A percentile compares a stretch with the other conserved stretches of the same genome.
phyloP scores from a whole-genome alignment of 2,113 vertebrate genomes.

The Nycticorax nycticorax region DNA sequence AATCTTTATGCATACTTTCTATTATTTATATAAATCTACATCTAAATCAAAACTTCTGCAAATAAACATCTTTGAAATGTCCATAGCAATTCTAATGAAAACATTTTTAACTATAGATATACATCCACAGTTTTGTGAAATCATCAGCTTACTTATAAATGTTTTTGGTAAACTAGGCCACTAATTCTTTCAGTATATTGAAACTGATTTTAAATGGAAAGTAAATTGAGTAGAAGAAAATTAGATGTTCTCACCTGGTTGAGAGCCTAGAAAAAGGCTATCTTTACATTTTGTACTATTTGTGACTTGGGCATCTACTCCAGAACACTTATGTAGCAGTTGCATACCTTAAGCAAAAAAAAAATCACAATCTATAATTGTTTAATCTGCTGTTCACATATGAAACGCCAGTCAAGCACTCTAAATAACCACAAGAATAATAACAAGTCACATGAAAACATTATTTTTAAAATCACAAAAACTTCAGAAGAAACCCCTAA shows the following conservation, averaged over 20 bases:
- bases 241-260: neutral
- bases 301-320: neutral
- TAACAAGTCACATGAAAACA: neutral
- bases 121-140: neutral
- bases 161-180: neutral
- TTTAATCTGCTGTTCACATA: neutral
- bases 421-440: neutral
- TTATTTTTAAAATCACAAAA: neutral
- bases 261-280: neutral
- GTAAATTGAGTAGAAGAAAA: neutral
- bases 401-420: neutral
- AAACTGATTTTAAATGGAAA: neutral
- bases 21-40: neutral
- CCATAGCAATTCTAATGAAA: neutral
- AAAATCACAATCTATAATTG: neutral
- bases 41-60: neutral
- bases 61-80: neutral
- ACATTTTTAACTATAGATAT: neutral
- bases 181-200: neutral
- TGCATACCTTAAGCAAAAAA: neutral
- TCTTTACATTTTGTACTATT: neutral
- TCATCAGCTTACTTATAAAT: neutral
- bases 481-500: neutral
- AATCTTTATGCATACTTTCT: neutral
- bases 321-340: neutral